phyloP scores from a whole-genome alignment of 2,888 invertebrate species.

The Aporophyla lueneburgensis region DNA sequence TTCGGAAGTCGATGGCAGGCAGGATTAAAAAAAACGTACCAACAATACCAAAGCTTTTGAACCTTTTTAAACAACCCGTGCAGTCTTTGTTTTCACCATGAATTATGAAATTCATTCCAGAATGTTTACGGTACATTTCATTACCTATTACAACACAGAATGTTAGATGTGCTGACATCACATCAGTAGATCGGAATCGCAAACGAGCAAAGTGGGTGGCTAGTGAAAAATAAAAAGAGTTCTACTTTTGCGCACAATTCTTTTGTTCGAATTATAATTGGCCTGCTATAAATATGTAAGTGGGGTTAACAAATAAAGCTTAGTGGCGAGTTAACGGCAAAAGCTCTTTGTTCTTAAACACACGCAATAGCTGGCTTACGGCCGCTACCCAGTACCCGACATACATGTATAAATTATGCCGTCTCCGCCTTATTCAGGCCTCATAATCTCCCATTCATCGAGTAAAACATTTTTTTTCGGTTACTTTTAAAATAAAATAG shows the following conservation, averaged over 20 bases:
- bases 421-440: conserved; percentile 67
- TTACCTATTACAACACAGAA: neutral
- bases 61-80: neutral
- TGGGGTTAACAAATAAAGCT: conserved; percentile 63
- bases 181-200: neutral
- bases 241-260: conserved; percentile 26
- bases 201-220: neutral
- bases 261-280: conserved; percentile 56
- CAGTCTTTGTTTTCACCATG: neutral
- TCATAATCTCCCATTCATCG: conserved; percentile 49
- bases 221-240: conserved; percentile 14
- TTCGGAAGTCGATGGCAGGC: neutral
- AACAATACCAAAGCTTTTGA: neutral
- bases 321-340: conserved; percentile 61
- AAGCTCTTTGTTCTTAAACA: conserved; percentile 79
- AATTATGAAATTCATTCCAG: neutral
- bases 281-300: conserved; percentile 63
- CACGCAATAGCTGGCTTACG: conserved; percentile 77
- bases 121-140: neutral
- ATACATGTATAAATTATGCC: conserved; percentile 75
- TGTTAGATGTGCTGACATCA: neutral
- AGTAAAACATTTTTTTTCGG: neutral
- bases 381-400: conserved; percentile 56
- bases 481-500: neutral
- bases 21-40: neutral